Base-by-base conservation (phyloP, 2,888 invertebrate genomes). In the Pseudococcus viburni region DNA sequence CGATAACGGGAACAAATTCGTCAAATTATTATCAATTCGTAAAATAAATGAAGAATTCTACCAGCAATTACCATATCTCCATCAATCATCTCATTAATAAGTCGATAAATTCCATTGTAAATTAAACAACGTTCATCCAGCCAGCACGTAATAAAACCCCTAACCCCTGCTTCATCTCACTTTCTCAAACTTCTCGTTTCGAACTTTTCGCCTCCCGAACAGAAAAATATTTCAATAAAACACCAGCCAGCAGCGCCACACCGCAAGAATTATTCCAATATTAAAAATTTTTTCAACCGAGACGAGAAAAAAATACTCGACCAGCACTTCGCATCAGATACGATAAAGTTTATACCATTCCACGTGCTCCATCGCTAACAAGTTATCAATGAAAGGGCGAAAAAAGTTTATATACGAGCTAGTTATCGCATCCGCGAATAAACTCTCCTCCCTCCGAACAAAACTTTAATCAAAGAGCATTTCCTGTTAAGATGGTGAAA, bases 381-480 rank as follows among this genome's bases (percentile, higher is more conserved):
- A 64, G 64, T 64, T 64, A 64, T 64, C 64, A 22, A 22, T 64
- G 22, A 64, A 15, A 64, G 22, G 12, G 19, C 15, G 73, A 33
- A 15, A 73, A 73, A 73, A 73, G 33, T 33, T 73, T 33, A 73
- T 33, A 33, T 12, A 73, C 26, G 12, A 12, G 59, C 59, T 59
- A 59, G 64, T 73, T 73, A 73, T 73, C 73, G 73, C 17, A 73
- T 73, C 33, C 73, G 42, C 42, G 33, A 73, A 73, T 73, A 73
- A 73, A 73, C 73, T 73, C 17, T 6, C 33, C 11, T 2, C 33
- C 33, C 9, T 42, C 42, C 42, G 73, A 33, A 73, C 11, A 73
- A 73, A 73, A 73, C 33, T 73, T 73, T 73, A 73, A 33, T 73
- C 64, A 64, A 64, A 64, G n/a, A n/a, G n/a, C n/a, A n/a, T n/a